phyloP scores from a whole-genome alignment of 2,888 invertebrate species.

The Cerastis rubricosa region DNA sequence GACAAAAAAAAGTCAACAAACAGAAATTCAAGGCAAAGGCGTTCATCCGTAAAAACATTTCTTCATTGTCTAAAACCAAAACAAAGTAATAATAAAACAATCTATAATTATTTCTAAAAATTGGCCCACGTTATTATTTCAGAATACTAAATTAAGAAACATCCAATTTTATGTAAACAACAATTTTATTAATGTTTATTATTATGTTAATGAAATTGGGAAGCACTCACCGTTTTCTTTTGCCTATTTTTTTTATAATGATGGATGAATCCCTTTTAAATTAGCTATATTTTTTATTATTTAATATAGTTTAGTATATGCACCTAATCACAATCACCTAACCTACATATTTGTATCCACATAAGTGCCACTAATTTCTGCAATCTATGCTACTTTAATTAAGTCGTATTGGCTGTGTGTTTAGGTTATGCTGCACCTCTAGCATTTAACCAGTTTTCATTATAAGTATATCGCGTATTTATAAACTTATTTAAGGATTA shows the following conservation, averaged over 20 bases:
- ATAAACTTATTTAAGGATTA: slow-evolving; percentile 34
- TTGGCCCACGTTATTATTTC: too few relatives aligned
- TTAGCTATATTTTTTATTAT: neutral
- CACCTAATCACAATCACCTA: slow-evolving; percentile 10
- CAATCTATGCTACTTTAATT: slow-evolving; percentile 1
- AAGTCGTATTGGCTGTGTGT: neutral
- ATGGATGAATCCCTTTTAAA: neutral
- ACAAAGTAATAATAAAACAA: neutral
- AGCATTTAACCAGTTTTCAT: slow-evolving; percentile 27
- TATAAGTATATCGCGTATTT: neutral
- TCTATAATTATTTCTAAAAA: too few relatives aligned
- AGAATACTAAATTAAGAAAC: neutral
- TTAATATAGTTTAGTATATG: neutral
- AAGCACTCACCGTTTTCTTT: neutral
- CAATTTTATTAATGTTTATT: too few relatives aligned
- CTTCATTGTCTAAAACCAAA: neutral
- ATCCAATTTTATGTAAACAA: neutral
- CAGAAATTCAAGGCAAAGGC: too few relatives aligned
- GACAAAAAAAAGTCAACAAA: too few relatives aligned
- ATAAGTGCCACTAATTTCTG: slow-evolving; percentile 26
- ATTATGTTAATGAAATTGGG: neutral
- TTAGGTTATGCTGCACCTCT: neutral
- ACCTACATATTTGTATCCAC: slow-evolving; percentile 38
- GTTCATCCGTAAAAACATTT: too few relatives aligned
- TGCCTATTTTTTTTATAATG: neutral